Percentiles rank a stretch among this genome's conserved stretches.
These are phyloP conservation scores for Tetranychus cinnabarinus DNA, from an alignment of 1,140 invertebrate species.

Conservation along the genomic window DNA sequence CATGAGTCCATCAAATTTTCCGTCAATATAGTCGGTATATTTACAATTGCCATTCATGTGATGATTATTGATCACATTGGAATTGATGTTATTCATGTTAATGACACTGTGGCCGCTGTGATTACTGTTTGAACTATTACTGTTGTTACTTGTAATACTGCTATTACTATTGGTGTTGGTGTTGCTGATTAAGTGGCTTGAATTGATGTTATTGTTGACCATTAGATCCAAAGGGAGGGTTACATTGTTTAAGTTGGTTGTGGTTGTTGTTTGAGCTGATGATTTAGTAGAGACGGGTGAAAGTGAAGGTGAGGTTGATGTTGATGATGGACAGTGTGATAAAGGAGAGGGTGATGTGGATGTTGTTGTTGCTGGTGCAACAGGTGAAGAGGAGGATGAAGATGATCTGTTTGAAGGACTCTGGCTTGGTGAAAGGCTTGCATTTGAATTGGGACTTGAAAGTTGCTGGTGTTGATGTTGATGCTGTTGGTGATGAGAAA, in stretches of 20 bases:
- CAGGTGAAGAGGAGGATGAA: too few species aligned
- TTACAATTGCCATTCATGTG: background rate
- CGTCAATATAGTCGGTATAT: slow-evolving; percentile 2
- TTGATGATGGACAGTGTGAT: too few species aligned
- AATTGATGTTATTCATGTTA: background rate
- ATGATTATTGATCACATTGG: background rate
- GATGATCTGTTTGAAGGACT: too few species aligned
- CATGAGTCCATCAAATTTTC: slow-evolving; percentile 1
- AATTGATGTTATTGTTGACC: too few species aligned
- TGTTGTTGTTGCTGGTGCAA: too few species aligned
- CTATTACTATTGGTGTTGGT: background rate
- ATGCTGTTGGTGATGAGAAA: background rate
- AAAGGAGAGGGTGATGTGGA: too few species aligned
- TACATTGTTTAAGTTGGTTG: background rate
- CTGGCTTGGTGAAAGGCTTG: too few species aligned
- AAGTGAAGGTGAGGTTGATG: too few species aligned
- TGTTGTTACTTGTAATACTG: too few species aligned
- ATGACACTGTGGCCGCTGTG: background rate
- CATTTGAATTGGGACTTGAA: background rate
- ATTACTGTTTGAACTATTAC: background rate
- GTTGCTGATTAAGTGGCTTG: background rate
- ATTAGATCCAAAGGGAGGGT: background rate
- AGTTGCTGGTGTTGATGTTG: background rate
- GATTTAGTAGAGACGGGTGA: background rate
- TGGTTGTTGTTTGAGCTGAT: background rate